Evolutionary conservation across 2,797 vertebrate genomes (phyloP), one percentile per base, ranked within the genome.

Genomic region (Hypotaenidia okinawae): DNA sequence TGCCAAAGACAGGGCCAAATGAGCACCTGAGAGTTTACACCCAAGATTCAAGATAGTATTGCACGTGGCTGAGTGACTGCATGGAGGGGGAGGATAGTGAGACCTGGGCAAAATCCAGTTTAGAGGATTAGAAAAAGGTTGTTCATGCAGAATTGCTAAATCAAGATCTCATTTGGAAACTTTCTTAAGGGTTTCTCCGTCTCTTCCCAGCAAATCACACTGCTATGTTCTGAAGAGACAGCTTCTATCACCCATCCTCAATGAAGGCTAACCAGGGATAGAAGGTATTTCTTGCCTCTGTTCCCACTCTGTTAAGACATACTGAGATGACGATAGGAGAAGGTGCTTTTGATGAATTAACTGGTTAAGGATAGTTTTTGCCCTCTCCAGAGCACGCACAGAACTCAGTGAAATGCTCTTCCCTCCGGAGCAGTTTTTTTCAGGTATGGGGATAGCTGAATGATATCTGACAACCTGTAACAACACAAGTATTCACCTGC

Each of bases 301-400:
- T 66, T 74, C 61, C 76, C 47, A 83, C 68, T 52, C 11, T 73
- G 41, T 57, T 80, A 47, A 3, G 13, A 79, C 33, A 59, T 24
- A 55, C 8, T 16, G 28, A 30, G 52, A 66, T 79, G 41, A 66
- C 0, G 0, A 70, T 0, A 78, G 72, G 37, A 78, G 41, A 91
- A 63, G 51, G 55, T 33, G 27, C 24, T 77, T 74, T 67, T 52
- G 39, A 91, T 10, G 87, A 91, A 87, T 33, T 43, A 87, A 82
- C 28, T 41, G 43, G 24, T 22, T 63, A 80, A 47, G 30, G 23
- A 63, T 43, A 74, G 13, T 45, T 83, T 76, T 69, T 16, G 27
- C 5, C 16, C 27, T 59, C 64, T 69, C 47, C 76, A 84, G 64
- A 70, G 49, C 24, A 73, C 2, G 21, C 5, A 45, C 30, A n/a